Conservation (phyloP, 2,888 invertebrate genomes). For the Hedychridium roseum region DNA sequence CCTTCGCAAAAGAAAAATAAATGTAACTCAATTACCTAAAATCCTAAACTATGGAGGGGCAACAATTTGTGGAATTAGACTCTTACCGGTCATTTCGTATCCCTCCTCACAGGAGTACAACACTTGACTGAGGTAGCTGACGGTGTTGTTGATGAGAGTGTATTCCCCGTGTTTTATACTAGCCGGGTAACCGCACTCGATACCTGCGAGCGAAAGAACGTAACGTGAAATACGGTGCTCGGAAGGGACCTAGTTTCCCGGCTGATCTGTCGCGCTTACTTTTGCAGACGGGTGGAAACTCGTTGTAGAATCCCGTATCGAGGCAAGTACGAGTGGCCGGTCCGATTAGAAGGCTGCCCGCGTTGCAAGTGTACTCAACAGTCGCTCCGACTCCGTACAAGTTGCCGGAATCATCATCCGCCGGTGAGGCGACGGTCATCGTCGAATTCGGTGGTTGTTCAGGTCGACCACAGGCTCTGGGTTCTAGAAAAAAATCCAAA, state of each 20-base stretch:
- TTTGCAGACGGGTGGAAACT: conserved; percentile 93
- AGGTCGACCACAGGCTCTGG: conserved; percentile 89
- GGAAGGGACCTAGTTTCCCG: too few relatives aligned
- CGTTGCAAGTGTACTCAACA: conserved; percentile 85
- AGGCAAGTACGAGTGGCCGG: conserved; percentile 84
- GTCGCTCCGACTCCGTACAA: conserved; percentile 77
- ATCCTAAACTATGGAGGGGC: too few relatives aligned
- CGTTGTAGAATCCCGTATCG: conserved; percentile 92
- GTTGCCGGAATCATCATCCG: conserved; percentile 71
- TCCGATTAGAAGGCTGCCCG: conserved; percentile 87
- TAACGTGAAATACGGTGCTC: not conserved
- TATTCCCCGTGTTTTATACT: conserved; percentile 85
- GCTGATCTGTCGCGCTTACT: too few relatives aligned
- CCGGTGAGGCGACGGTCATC: conserved; percentile 67
- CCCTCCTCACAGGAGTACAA: conserved; percentile 85
- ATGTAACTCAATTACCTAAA: too few relatives aligned
- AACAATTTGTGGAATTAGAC: conserved; percentile 1
- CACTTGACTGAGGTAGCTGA: conserved; percentile 86
- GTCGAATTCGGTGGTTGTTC: conserved; percentile 94
- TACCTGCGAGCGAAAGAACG: too few relatives aligned
- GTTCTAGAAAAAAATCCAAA: conserved; percentile 71
- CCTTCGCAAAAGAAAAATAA: conserved; percentile 58
- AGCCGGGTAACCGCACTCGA: conserved; percentile 90
- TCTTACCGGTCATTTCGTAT: conserved; percentile 77
- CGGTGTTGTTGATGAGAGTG: conserved; percentile 82